Evolutionary conservation across 2,888 invertebrate genomes (phyloP), one percentile per base, ranked within the genome.

Genomic region (Lasioglossum zephyrum): DNA sequence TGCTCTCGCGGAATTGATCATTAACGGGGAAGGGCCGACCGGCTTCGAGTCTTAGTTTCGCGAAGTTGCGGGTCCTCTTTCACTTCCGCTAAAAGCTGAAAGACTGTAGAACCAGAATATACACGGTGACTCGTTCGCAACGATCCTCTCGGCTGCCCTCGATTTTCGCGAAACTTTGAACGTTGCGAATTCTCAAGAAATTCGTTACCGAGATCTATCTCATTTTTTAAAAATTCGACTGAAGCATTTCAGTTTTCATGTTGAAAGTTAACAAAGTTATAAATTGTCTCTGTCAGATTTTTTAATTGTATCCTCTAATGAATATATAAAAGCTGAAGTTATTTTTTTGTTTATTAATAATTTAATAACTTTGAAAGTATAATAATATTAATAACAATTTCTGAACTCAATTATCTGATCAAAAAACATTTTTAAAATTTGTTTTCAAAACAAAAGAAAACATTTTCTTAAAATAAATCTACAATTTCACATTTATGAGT

Each of bases 1-100:
- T 74, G 36, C 74, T 73, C 44, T 44, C 47, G 36, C 31, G 13
- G 60, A 77, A 74, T 60, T 84, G 69, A 84, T 81, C 26, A 76
- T 70, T 73, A 75, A 80, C 74, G 66, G 69, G 70, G 41, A 41
- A 41, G 41, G 47, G 26, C 73, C 49, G 57, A 57, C 78, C 63
- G 31, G 72, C 26, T 78, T 53, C 72, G 69, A 69, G 31, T 31
- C 57, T 44, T 72, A 57, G 72, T 78, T 78, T 72, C 72, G 41
- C 44, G 31, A 78, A 57, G 26, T 57, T 72, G 18, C 78, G 16
- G 41, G 36, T 49, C 70, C 69, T 39, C 78, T 78, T 78, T 78
- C 78, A 72, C 57, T 44, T 4, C n/a, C 31, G 26, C 31, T 57
- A 57, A 78, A 78, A 78, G 72, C 57, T 57, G 57, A 57, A 57